Percentiles rank a stretch among this genome's conserved stretches.
Evolutionary conservation across 2,113 vertebrate genomes (phyloP).

Genomic region (Nycticryphes semicollaris): DNA sequence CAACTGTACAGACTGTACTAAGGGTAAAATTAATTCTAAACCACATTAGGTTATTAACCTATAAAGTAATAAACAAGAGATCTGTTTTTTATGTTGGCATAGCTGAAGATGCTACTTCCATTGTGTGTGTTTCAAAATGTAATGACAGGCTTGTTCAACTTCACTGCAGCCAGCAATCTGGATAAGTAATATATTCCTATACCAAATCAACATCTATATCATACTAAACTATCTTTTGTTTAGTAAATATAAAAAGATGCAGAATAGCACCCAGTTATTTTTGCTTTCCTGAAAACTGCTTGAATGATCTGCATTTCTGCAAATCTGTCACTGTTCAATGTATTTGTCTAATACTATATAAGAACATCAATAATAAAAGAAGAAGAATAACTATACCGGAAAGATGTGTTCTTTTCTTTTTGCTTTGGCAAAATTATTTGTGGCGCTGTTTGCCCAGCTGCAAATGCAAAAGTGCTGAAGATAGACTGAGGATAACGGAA

Average conservation of each 20-base stretch:
- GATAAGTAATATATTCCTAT: background rate
- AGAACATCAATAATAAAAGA: background rate
- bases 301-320: background rate
- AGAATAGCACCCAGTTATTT: background rate
- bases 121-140: background rate
- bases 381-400: slow-evolving; percentile 79
- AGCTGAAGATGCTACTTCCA: background rate
- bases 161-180: background rate
- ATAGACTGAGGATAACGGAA: slow-evolving; percentile 95
- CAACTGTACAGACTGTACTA: background rate
- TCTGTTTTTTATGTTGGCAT: background rate
- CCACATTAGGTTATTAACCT: background rate
- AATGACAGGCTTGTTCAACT: background rate
- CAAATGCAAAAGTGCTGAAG: slow-evolving; percentile 94
- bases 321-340: background rate
- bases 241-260: background rate
- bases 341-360: background rate
- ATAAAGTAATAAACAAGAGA: background rate
- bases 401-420: slow-evolving; percentile 97
- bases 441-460: slow-evolving; percentile 88
- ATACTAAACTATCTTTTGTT: background rate
- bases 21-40: background rate
- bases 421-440: slow-evolving; percentile 94
- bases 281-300: background rate
- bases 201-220: background rate